Percentiles rank a stretch among this genome's conserved stretches.
These are phyloP conservation scores for Drosophila rellima DNA, from an alignment of 2,888 invertebrate genomes.

Conservation along the genomic window DNA sequence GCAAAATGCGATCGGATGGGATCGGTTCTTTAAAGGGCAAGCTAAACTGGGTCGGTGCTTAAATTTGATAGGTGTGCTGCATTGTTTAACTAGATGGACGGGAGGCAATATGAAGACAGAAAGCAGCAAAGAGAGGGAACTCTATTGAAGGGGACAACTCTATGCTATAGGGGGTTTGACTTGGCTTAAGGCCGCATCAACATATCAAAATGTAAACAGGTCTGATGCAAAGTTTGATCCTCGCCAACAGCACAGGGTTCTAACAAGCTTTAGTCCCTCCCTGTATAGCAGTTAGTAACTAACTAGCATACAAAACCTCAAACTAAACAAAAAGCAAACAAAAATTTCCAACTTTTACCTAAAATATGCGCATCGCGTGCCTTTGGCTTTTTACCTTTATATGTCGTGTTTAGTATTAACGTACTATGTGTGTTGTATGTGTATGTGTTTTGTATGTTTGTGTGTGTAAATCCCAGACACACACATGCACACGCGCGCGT, in stretches of 20 bases:
- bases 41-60: conserved; percentile 57
- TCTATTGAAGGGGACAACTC: not conserved
- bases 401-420: conserved; percentile 78
- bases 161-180: not conserved
- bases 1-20: conserved; percentile 28
- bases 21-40: not conserved
- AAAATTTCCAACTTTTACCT: conserved; percentile 63
- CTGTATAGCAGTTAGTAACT: conserved; percentile 50
- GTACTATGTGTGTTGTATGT: conserved; percentile 19
- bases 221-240: conserved; percentile 67
- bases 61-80: conserved; percentile 57
- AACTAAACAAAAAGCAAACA: conserved; percentile 57
- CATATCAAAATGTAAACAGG: conserved; percentile 57
- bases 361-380: conserved; percentile 79
- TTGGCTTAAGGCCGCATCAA: conserved; percentile 39
- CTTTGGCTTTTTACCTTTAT: conserved; percentile 77
- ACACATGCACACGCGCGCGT: conserved; percentile 28
- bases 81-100: not conserved
- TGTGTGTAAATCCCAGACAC: conserved; percentile 46
- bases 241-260: conserved; percentile 56
- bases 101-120: not conserved
- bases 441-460: conserved; percentile 12
- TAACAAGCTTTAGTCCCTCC: conserved; percentile 46
- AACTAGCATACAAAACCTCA: conserved; percentile 52
- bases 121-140: not conserved